phyloP scores from a whole-genome alignment of 1,140 invertebrate genomes.

The Limonius californicus region DNA sequence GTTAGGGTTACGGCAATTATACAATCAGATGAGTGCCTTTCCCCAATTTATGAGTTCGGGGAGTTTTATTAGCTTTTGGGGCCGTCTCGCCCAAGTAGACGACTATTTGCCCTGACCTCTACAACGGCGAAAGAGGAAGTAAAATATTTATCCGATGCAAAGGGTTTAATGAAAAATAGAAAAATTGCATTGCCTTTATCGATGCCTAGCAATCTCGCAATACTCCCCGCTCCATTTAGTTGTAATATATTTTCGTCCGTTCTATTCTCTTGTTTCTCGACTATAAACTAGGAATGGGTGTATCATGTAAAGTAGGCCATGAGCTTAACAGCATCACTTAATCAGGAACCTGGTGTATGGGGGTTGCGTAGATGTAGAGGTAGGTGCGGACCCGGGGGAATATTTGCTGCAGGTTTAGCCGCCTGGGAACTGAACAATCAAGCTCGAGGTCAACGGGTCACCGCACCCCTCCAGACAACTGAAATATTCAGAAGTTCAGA shows the following conservation, averaged over 20 bases:
- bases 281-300: slow-evolving; percentile 4
- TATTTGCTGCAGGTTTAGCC: slow-evolving; percentile 9
- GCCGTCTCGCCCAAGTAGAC: too few relatives aligned
- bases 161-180: too few relatives aligned
- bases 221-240: background rate
- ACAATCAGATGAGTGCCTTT: slow-evolving; percentile 2
- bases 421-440: slow-evolving; percentile 2
- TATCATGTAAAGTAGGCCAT: slow-evolving; percentile 3
- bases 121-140: too few relatives aligned
- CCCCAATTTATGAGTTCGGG: too few relatives aligned
- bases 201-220: background rate
- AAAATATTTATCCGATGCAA: too few relatives aligned
- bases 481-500: slow-evolving; percentile 10
- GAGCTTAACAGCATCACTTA: slow-evolving; percentile 10
- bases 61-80: too few relatives aligned
- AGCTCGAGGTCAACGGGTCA: slow-evolving; percentile 4
- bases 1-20: background rate
- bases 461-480: background rate
- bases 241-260: background rate
- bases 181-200: background rate
- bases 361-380: slow-evolving; percentile 3
- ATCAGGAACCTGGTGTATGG: background rate
- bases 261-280: background rate
- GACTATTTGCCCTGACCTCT: too few relatives aligned
- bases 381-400: slow-evolving; percentile 4